Base-by-base conservation (phyloP, 2,113 vertebrate genomes). In the Sorex araneus region DNA sequence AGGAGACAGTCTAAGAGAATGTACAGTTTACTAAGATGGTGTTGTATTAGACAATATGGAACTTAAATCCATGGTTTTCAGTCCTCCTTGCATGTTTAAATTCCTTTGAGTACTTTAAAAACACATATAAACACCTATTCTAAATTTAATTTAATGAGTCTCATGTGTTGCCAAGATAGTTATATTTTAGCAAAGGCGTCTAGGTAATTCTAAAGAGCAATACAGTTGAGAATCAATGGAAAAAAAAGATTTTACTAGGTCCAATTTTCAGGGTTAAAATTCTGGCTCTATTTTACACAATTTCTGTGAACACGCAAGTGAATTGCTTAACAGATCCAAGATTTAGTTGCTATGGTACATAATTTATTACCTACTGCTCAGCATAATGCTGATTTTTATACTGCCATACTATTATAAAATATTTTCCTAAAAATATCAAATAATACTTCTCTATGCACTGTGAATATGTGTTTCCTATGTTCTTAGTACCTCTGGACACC, bases 341-440 rank as follows among this genome's bases (percentile, higher is more conserved):
- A 43, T 71, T 92, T 18, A 40, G 18, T 36, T 92, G 78, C 63
- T 64, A 4, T 60, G 54, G n/a, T 23, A 19, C 18, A 3, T 34
- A 77, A 67, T 10, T 32, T 78, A 82, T 64, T 75, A 32, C 16
- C 40, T 23, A n/a, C 27, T 66, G 27, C 7, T 76, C 50, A 63
- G 16, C 10, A 60, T 60, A 69, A 64, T 82, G 71, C 9, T 75
- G 66, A 78, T 82, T 16, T 21, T 86, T 45, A 50, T n/a, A 76
- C 70, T 63, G 19, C 7, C 70, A 40, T 57, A 36, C 82, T n/a
- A 64, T 93, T 89, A 79, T 23, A 30, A 79, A 45, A 85, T 75
- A 32, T 77, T 84, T 73, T 28, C 50, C 27, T 75, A n/a, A 76
- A 79, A 40, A 67, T 75, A 84, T 89, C 92, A 80, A 87, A 77